Conservation (phyloP, 2,888 invertebrate genomes). For the Seladonia tumulorum region DNA sequence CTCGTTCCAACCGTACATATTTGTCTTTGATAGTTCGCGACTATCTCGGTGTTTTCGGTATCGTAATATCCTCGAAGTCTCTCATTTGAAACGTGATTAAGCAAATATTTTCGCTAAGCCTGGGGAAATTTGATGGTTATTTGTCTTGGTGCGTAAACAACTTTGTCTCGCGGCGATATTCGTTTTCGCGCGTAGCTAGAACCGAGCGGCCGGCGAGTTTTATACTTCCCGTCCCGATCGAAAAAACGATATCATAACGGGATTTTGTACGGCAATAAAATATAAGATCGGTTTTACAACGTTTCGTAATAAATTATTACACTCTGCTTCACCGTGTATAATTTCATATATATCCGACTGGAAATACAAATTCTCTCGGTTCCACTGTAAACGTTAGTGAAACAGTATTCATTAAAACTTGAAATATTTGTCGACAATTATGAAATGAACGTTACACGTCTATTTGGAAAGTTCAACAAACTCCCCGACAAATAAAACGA, state of each 20-base stretch:
- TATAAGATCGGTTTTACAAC: neutral
- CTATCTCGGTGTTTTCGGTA: neutral
- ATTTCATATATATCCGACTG: neutral
- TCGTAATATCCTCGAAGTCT: slow-evolving; percentile 6
- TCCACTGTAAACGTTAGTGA: neutral
- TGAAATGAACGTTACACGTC: neutral
- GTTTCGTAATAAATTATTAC: neutral
- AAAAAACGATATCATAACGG: neutral
- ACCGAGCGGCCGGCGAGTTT: neutral
- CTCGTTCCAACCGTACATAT: neutral
- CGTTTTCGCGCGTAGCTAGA: neutral
- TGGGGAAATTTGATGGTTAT: slow-evolving; percentile 1
- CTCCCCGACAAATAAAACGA: neutral
- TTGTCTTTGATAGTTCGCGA: neutral
- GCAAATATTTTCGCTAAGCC: neutral
- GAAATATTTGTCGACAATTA: neutral
- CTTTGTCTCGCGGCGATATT: slow-evolving; percentile 6
- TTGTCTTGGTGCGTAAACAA: neutral
- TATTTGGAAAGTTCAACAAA: neutral
- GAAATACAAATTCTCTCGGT: neutral
- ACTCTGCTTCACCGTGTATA: neutral
- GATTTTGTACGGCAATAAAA: neutral
- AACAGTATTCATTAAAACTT: neutral
- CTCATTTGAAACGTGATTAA: slow-evolving; percentile 6
- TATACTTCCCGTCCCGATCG: neutral